Base-by-base conservation (phyloP, 2,113 vertebrate genomes). In the Tympanuchus pallidicinctus region DNA sequence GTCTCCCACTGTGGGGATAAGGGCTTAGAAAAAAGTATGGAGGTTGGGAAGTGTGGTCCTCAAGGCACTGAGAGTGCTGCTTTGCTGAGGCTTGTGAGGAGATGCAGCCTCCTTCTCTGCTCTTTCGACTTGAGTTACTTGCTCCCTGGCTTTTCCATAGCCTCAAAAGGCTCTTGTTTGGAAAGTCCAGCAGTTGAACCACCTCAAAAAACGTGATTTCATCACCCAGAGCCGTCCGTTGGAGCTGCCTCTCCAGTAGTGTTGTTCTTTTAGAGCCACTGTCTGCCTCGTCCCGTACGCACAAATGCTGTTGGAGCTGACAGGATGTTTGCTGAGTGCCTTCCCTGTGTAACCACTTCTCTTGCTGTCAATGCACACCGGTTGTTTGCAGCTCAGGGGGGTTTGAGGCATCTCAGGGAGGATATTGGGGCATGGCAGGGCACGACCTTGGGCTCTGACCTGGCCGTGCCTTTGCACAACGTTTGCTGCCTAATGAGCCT, bases 401-500 rank as follows among this genome's bases (percentile, higher is more conserved):
- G 27, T 81, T 84, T 64, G 16, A 73, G 52, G 40, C 12, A 61
- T 59, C 59, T 72, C 0, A 1, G 70, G 65, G 47, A 88, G 45
- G 77, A 30, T 67, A 30, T 64, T 4, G 0, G 25, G 64, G 70
- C 20, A 43, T 70, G 64, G 65, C 50, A 84, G 85, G 65, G 56
- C 63, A 30, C 36, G 72, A 6, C 85, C 90, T 92, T 72, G 91
- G 80, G 10, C 82, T 76, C 78, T 69, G 80, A 87, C 86, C 88
- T 92, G 47, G 22, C 56, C 14, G 56, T 4, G 4, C 67, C 77
- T 79, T 89, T 69, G 89, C 87, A 43, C 25, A 28, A 15, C 8
- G 11, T 79, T 89, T 59, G 43, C 57, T 95, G 95, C 92, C 84
- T 88, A 74, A 88, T 22, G 92, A 93, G 77, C 89, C 89, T 83